Evolutionary conservation across 2,113 vertebrate genomes (phyloP), one percentile per base, ranked within the genome.

Genomic region (Callipepla californica): DNA sequence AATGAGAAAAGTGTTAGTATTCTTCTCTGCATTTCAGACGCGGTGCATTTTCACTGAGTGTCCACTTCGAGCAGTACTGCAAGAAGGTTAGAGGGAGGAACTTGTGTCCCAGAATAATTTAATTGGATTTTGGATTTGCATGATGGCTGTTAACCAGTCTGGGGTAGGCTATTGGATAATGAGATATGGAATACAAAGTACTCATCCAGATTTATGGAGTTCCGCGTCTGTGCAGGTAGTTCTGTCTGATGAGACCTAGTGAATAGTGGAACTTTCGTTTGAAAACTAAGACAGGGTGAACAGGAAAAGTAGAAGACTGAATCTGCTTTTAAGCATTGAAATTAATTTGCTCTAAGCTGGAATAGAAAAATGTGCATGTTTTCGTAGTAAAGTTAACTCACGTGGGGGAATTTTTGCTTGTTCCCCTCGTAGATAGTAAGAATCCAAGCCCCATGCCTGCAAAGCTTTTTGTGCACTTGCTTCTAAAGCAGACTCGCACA

Each of bases 51-150:
- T 65, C 77, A 84, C 38, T 44, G 36, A 21, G 36, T 75, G 25
- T 76, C 63, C 53, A 5, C 62, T 86, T 91, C 20, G 55, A 40
- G 20, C 69, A 34, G 23, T 57, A 40, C 32, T 42, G 21, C 28
- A 59, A 53, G 45, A 50, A 7, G 5, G 25, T 7, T 47, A 23
- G 84, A 75, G 32, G 38, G 8, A 91, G 5, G 26, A 67, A 87
- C 62, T 66, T 63, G 19, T 2, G 2, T n/a, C 40, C 11, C n/a
- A 83, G 73, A 70, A 50, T 80, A 70, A 78, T 78, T 80, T 91
- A 90, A 77, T 23, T 74, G 59, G 67, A 70, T 81, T 38, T 63
- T 91, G 66, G 89, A 68, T 92, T 91, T 86, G 25, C 62, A 28
- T 75, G 47, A 75, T 55, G 28, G 10, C 85, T 90, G 83, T 80